Evolutionary conservation across 1,140 invertebrate species (phyloP).

Genomic region (Hormaphis cornu): DNA sequence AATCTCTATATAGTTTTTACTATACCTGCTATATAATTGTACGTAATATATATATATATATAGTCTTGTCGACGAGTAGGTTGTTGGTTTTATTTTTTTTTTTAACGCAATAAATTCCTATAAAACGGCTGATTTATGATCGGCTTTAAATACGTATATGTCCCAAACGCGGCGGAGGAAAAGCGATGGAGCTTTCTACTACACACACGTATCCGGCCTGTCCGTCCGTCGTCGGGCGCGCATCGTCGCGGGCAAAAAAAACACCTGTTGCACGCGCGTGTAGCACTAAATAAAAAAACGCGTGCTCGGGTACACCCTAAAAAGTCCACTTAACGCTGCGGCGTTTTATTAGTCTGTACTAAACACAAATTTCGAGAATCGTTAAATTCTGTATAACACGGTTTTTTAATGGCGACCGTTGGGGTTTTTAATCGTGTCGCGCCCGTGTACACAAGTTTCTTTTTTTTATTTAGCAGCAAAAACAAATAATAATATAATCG

Average conservation of each 20-base stretch:
- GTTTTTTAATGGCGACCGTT: neutral
- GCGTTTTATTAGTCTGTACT: neutral
- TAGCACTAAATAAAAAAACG: neutral
- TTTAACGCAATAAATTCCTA: slow-evolving; percentile 22
- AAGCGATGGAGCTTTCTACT: neutral
- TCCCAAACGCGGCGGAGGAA: neutral
- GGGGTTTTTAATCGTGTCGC: neutral
- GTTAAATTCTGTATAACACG: neutral
- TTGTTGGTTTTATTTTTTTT: neutral
- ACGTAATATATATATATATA: too few relatives aligned
- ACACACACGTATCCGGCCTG: too few relatives aligned
- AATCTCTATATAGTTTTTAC: slow-evolving; percentile 3
- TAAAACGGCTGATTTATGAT: neutral
- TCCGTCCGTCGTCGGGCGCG: too few relatives aligned
- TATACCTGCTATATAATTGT: too few relatives aligned
- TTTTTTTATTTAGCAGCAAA: too few relatives aligned
- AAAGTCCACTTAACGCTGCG: neutral
- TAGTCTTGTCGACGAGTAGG: too few relatives aligned
- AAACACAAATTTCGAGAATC: neutral
- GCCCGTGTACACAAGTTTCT: too few relatives aligned
- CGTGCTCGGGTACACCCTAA: neutral
- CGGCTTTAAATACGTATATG: slow-evolving; percentile 2
- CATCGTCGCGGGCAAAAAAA: neutral
- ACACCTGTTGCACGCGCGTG: neutral
- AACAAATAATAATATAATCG: too few relatives aligned